Base-by-base conservation (phyloP, 1,140 invertebrate species). In the Euwallacea fornicatus region DNA sequence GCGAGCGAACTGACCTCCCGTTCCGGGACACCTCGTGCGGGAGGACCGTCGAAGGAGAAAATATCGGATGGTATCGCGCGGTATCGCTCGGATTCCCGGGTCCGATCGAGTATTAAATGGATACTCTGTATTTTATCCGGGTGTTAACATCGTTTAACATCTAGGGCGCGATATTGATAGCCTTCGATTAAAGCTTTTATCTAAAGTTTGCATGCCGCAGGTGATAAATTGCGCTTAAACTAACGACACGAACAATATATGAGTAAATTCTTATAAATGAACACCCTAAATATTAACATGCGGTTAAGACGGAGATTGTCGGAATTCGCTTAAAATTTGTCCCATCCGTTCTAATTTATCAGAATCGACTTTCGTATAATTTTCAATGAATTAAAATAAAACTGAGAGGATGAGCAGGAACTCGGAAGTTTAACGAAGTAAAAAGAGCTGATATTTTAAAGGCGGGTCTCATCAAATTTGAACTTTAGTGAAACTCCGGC, bases 371-470 rank as follows among this genome's bases (percentile, higher is more conserved):
- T 53, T n/a, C 11, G 11, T 15, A 53, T n/a, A 53, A 50, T 50
- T 13, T 50, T 50, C 46, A 13, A 50, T 10, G 2, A 50, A 50
- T 50, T 50, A 50, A 50, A 50, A 50, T 50, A 10, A 50, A 50
- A 50, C 46, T 50, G 9, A 50, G 21, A 50, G 9, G 13, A 50
- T 13, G 46, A 50, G 9, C 9, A 13, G 13, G 13, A 50, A 50
- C 46, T 50, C 46, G 9, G 46, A 53, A 58, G 59, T 61, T 61
- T 61, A 61, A 61, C 59, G 41, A 61, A 61, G n/a, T 41, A 61
- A 61, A 61, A 61, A 42, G n/a, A 15, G 59, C n/a, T 42, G 33
- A 43, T 42, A 61, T 42, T 61, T 61, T 43, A 43, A 61, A 61
- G 21, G 42, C 21, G 33, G 42, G 11, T 61, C 59, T 61, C 59